Evolutionary conservation across 2,888 invertebrate species (phyloP), one percentile per base, ranked within the genome.

Genomic region (Thalpophila matura): DNA sequence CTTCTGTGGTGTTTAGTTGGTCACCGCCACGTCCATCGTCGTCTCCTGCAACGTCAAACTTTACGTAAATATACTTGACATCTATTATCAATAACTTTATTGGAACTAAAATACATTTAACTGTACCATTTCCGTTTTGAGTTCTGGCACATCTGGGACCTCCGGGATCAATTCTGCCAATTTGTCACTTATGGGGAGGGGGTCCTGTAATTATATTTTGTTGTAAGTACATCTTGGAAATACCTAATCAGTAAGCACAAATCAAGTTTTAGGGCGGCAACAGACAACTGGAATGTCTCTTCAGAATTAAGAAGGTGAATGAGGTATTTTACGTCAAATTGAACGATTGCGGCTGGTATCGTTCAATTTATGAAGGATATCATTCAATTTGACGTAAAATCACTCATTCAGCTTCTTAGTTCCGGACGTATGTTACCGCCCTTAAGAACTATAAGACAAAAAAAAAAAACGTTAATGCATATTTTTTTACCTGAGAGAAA

Each of bases 91-190:
- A 31, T 18, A 10, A 5, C 26, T 29, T 16, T 14, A 46, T 4
- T 9, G 2, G 7, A 14, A n/a, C 20, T 18, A 18, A 18, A 51
- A 24, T 10, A 20, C 1, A 18, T 37, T 18, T 40, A 29, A 35
- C 43, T 63, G 76, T 88, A 94, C 94, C 91, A 87, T 86, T 86
- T 93, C 93, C 59, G 90, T 90, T 76, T 90, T 92, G 64, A 93
- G 73, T 76, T 93, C 93, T 79, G 93, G 93, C 74, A 94, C 87
- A 73, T 90, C 87, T 46, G 94, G 91, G 54, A 94, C 82, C 79
- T 94, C 94, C 9, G 94, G 91, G 72, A 94, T 92, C 81, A 94
- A 82, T 64, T 93, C 94, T 26, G 91, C 89, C 78, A 94, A 85
- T 84, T 94, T 94, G 81, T 94, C 94, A 49, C 87, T 84, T 62